Conservation (phyloP, 2,113 vertebrate genomes). For the Mesocricetus auratus region DNA sequence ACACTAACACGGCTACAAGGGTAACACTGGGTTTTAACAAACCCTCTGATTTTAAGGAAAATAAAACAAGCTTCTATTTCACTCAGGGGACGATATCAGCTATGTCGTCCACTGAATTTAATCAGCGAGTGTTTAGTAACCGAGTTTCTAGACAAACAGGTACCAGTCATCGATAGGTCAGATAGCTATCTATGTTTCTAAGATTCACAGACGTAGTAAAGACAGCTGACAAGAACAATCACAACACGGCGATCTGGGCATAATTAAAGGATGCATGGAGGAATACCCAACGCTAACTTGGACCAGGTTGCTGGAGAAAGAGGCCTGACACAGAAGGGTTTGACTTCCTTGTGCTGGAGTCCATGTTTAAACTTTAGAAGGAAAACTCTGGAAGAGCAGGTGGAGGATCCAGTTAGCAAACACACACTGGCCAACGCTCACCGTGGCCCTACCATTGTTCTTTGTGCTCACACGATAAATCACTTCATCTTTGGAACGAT, state of each 20-base stretch:
- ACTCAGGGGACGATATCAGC: background rate
- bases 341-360: background rate
- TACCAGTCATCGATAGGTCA: background rate
- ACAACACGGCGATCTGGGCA: background rate
- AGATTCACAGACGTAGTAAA: conserved; percentile 24
- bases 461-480: background rate
- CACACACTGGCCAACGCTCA: background rate
- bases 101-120: background rate
- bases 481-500: background rate
- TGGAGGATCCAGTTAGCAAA: background rate
- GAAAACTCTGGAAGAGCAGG: background rate
- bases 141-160: background rate
- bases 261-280: background rate
- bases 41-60: background rate
- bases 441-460: background rate
- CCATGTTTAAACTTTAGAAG: conserved; percentile 16
- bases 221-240: background rate
- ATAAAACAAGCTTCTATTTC: background rate
- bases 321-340: background rate
- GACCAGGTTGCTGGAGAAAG: background rate
- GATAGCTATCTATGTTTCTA: background rate
- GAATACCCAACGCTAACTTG: background rate
- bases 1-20: background rate
- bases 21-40: background rate
- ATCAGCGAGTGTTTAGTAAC: conserved; percentile 25